Conservation (phyloP, 2,797 vertebrate species). For the Fistularia tabacaria region DNA sequence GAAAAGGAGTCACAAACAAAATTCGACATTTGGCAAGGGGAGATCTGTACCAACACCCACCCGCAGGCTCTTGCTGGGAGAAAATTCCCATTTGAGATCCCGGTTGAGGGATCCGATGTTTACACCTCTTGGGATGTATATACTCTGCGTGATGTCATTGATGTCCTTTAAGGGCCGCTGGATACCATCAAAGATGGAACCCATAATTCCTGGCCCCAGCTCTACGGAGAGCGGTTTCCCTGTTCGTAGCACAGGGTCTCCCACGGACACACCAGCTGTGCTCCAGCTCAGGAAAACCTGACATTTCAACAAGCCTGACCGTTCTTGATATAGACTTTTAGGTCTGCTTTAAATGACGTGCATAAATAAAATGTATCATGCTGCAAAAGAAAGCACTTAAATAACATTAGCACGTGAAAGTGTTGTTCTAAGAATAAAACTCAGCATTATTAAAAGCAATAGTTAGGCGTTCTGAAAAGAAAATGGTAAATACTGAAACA, state of each 20-base stretch:
- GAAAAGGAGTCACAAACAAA: neutral
- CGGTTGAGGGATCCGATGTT: slow-evolving; percentile 92
- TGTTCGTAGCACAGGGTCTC: slow-evolving; percentile 95
- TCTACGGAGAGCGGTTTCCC: slow-evolving; percentile 97
- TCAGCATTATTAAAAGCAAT: too few relatives aligned
- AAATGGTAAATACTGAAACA: too few relatives aligned
- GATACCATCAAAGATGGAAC: slow-evolving; percentile 98
- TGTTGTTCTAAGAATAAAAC: too few relatives aligned
- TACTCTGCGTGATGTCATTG: slow-evolving; percentile 89
- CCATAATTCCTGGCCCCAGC: slow-evolving; percentile 96
- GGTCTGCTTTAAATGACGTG: too few relatives aligned
- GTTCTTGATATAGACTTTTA: too few relatives aligned
- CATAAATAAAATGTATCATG: too few relatives aligned
- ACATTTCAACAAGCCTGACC: too few relatives aligned
- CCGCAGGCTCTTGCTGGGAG: slow-evolving; percentile 84
- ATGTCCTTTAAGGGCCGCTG: slow-evolving; percentile 95
- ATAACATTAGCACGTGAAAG: too few relatives aligned
- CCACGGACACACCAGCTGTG: slow-evolving; percentile 93
- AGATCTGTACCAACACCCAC: slow-evolving; percentile 63
- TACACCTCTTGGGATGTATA: slow-evolving; percentile 97
- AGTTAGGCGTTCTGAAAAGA: too few relatives aligned
- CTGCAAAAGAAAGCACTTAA: too few relatives aligned
- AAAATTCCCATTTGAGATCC: slow-evolving; percentile 94
- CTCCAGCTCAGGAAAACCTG: slow-evolving; percentile 65
- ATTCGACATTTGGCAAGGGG: neutral